phyloP scores from a whole-genome alignment of 2,113 vertebrate genomes.

The Taxidea taxus region DNA sequence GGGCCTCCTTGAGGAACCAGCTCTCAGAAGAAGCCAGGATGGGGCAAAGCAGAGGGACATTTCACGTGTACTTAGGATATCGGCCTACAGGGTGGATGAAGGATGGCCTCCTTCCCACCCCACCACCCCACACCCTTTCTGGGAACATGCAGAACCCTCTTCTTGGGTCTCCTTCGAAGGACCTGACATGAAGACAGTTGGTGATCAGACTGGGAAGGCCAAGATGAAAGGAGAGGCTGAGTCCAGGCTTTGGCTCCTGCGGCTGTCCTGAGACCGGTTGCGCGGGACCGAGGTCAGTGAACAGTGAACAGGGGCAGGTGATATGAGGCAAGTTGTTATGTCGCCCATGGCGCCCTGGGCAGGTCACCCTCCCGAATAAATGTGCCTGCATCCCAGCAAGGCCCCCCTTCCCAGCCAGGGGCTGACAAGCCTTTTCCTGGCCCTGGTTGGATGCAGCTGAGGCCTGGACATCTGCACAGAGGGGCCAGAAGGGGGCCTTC shows the following conservation, averaged over 20 bases:
- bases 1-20: background rate
- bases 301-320: accelerated
- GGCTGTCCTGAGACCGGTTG: accelerated
- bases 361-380: background rate
- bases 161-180: background rate
- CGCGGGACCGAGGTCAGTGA: too few species aligned
- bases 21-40: background rate
- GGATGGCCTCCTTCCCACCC: background rate
- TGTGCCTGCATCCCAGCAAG: too few species aligned
- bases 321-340: too few species aligned
- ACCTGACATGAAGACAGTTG: background rate
- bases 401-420: background rate
- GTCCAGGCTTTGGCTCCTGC: background rate
- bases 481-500: background rate
- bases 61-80: accelerated
- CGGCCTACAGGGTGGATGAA: background rate
- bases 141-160: background rate
- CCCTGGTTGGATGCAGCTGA: background rate
- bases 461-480: background rate
- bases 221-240: background rate
- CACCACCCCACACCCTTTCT: background rate
- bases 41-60: accelerated
- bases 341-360: background rate
- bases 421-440: background rate
- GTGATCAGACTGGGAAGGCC: background rate